Base-by-base conservation (phyloP, 1,140 invertebrate genomes). In the Aphelinus atriplicis region DNA sequence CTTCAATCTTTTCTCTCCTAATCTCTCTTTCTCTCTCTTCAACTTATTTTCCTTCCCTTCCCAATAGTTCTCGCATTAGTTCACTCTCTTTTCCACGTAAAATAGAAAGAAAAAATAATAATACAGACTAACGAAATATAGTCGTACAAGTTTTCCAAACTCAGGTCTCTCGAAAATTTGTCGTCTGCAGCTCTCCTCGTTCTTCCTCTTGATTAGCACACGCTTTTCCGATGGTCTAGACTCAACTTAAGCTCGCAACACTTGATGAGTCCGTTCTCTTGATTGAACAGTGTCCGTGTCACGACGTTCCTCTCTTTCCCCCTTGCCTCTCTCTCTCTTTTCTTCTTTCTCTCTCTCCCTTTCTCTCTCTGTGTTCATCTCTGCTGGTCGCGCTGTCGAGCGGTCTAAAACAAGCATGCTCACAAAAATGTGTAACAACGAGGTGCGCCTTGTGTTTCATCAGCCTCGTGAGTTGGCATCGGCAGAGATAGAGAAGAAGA, bases 1-100 rank as follows among this genome's bases (percentile, higher is more conserved):
- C 58, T 45, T 75, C 64, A 60, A 57, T 69, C 58, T 63, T 64
- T 68, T 68, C 55, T 62, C 70, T 78, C 65, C 75, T 73, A 26
- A 65, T 72, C 76, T 72, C 50, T 76, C 43, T 71, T 50, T 76
- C 69, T 53, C 7, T 26, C 62, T 77, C 58, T 56, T 7, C 56
- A 50, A 26, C 4, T 53, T 53, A 6, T 53, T 53, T 6, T 80
- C 61, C 70, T 55, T 74, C 51, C 48, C 50, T 79, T 62, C 74
- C 69, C 67, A 65, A 70, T 26, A 26, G 26, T 68, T 77, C 75
- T 75, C 75, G 63, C 63, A 53, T 0, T 56, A 53, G 51, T 10
- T 67, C n/a, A 66, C 56, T 45, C 5, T 74, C 55, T 57, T 57
- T 63, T 45, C 63, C 50, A 68, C 26, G 26, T 26, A 26, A 53